Evolutionary conservation across 2,888 invertebrate genomes (phyloP).

Genomic region (Diogma glabrata): DNA sequence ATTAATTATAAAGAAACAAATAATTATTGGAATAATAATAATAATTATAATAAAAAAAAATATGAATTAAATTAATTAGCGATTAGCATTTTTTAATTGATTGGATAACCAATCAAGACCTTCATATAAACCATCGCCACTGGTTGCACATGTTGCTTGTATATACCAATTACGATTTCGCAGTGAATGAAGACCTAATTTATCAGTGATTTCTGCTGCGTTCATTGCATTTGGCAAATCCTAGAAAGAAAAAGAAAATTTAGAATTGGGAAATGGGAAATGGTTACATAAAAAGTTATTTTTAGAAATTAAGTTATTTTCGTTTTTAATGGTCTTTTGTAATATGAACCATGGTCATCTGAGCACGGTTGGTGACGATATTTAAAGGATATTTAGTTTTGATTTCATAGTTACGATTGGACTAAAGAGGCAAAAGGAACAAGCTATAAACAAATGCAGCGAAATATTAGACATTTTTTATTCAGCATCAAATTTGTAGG

Average conservation of each 20-base stretch:
- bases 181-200: slow-evolving; percentile 94
- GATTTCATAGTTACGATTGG: too few relatives aligned
- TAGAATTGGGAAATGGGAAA: too few relatives aligned
- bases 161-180: slow-evolving; percentile 98
- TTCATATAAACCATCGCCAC: slow-evolving; percentile 97
- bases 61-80: slow-evolving; percentile 46
- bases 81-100: slow-evolving; percentile 97
- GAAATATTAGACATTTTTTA: too few relatives aligned
- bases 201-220: slow-evolving; percentile 99
- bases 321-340: neutral
- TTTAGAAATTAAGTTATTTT: too few relatives aligned
- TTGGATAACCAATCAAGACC: slow-evolving; percentile 99
- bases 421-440: too few relatives aligned
- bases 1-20: slow-evolving; percentile 9
- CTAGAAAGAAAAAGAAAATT: slow-evolving; percentile 39
- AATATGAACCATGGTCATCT: too few relatives aligned
- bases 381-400: too few relatives aligned
- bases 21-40: slow-evolving; percentile 9
- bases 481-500: too few relatives aligned
- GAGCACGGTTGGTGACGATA: too few relatives aligned
- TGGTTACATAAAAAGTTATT: too few relatives aligned
- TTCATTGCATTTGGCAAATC: slow-evolving; percentile 99
- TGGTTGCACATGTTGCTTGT: slow-evolving; percentile 96
- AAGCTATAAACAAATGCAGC: too few relatives aligned
- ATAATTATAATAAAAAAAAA: slow-evolving; percentile 5